Evolutionary conservation across 2,888 invertebrate genomes (phyloP).

Genomic region (Tetragonula carbonaria): DNA sequence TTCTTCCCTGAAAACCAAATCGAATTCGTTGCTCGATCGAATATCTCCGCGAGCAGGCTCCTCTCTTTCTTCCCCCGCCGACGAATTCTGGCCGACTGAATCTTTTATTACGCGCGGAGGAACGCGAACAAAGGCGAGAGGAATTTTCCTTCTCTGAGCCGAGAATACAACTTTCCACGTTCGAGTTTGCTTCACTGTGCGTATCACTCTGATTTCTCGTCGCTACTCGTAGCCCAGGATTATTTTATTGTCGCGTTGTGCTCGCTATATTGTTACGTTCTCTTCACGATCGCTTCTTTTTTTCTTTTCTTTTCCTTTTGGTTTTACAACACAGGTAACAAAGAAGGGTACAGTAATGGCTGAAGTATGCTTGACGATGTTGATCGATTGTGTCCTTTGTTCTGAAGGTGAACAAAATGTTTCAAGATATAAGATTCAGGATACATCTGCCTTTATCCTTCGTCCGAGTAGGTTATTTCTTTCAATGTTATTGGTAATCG

Average conservation of each 20-base stretch:
- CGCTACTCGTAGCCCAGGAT: not conserved
- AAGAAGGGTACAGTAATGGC: not conserved
- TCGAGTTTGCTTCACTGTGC: not conserved
- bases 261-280: not conserved
- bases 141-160: not conserved
- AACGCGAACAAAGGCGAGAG: not conserved
- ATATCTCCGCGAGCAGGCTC: not conserved
- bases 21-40: not conserved
- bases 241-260: not conserved
- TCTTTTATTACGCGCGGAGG: not conserved
- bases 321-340: too few species aligned
- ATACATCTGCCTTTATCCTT: not conserved
- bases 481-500: not conserved
- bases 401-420: not conserved
- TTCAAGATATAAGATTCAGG: not conserved
- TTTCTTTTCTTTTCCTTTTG: too few species aligned
- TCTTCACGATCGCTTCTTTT: not conserved
- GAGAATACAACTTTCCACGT: too few species aligned
- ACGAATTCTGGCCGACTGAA: not conserved
- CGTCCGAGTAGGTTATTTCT: not conserved
- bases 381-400: not conserved
- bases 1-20: not conserved
- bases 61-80: not conserved
- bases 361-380: not conserved
- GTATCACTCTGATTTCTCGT: not conserved